Base-by-base conservation (phyloP, 1,140 invertebrate species). In the Trissolcus basalis region DNA sequence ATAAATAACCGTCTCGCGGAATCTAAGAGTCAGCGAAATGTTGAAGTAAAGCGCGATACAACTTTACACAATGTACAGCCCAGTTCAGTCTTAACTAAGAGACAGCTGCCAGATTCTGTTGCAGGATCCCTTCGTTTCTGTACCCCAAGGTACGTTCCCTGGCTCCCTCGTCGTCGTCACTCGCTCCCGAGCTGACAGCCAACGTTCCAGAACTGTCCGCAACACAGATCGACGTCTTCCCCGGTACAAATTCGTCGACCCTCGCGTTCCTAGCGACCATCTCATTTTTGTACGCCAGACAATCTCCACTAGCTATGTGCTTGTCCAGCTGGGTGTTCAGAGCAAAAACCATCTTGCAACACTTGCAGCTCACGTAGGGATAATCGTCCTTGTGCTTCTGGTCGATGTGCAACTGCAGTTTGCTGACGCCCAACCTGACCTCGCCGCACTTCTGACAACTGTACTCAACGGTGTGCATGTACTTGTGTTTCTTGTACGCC, bases 351-450 rank as follows among this genome's bases (percentile, higher is more conserved):
- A 69, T 70, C 0, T 73, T 63, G 13, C 78, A 79, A 9, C 7
- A 36, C 0, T 71, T 14, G 35, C 78, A 76, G 9, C 45, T 70
- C 0, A 72, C 48, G 13, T 67, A 79, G 0, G 73, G 73, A 70
- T 77, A 79, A 51, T 70, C 44, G 5, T 69, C 43, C 0, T 19
- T 2, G 10, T 79, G 78, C 1, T 54, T 63, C 8, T 36, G 51
- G 8, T 77, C 45, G 9, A 79, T 54, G n/a, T 79, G 78, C 12
- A 48, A 4, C 36, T 70, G 53, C 8, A 79, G 35, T 5, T 55
- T 51, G 2, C 36, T 10, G 0, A 41, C 50, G 0, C 47, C 53
- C 0, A 56, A 12, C 6, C 27, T 43, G 0, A 49, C 8, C 3
- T 47, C 60, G 0, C 65, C 61, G 19, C 64, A 65, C 10, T 19